These are phyloP conservation scores for Ciconia boyciana DNA, from an alignment of 2,113 vertebrate genomes.

Conservation along the genomic window DNA sequence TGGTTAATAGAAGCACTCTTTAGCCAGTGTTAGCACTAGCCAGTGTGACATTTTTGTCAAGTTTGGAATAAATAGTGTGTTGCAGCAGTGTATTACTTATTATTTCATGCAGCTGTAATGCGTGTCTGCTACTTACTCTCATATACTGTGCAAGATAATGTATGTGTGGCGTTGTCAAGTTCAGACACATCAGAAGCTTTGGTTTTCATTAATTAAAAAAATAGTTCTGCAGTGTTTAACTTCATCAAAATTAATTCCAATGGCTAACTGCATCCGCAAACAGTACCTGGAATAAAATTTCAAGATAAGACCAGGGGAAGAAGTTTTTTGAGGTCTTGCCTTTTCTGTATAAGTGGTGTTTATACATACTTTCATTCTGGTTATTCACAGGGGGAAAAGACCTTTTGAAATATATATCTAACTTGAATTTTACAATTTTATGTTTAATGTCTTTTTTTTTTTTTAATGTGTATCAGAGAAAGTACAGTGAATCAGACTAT, in stretches of 20 bases:
- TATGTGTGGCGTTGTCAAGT: not conserved
- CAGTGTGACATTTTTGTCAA: not conserved
- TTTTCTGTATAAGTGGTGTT: not conserved
- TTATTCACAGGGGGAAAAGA: not conserved
- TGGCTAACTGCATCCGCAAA: not conserved
- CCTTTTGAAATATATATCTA: not conserved
- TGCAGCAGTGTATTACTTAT: not conserved
- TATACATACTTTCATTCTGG: not conserved
- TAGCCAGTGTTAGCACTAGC: not conserved
- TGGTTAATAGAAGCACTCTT: not conserved
- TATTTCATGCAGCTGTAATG: not conserved
- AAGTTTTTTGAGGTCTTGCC: not conserved
- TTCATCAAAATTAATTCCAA: not conserved
- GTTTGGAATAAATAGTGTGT: not conserved
- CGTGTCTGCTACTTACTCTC: fast-evolving
- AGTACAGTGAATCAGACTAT: not conserved
- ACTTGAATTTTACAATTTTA: not conserved
- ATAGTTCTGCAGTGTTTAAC: not conserved
- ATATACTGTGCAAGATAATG: not conserved
- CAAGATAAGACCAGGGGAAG: not conserved
- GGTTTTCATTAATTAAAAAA: not conserved
- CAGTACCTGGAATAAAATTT: not conserved
- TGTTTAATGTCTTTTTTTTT: not conserved
- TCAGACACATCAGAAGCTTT: not conserved
- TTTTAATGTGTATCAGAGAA: not conserved